These are phyloP conservation scores for Microtus pennsylvanicus DNA, from an alignment of 2,113 vertebrate genomes.

Conservation along the genomic window DNA sequence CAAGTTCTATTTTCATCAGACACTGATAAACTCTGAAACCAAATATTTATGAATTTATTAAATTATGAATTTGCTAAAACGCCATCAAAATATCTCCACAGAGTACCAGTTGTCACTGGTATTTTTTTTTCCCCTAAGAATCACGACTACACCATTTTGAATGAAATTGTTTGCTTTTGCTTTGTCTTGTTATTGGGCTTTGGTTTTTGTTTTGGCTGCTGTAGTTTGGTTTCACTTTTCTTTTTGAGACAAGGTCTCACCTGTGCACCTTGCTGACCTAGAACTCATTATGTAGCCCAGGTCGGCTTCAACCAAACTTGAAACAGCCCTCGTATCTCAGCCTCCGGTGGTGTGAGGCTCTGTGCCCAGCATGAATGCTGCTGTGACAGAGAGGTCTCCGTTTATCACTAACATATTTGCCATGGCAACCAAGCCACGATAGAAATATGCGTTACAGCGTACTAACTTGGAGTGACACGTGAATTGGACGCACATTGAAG, in stretches of 20 bases:
- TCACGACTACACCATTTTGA: constrained; percentile 54
- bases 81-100: constrained; percentile 52
- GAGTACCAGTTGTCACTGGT: constrained; percentile 59
- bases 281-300: not conserved
- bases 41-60: constrained; percentile 46
- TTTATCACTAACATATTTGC: constrained; percentile 54
- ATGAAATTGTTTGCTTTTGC: not conserved
- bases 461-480: constrained; percentile 54
- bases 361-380: not conserved
- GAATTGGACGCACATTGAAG: not conserved
- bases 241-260: not conserved
- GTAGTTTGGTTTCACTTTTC: not conserved
- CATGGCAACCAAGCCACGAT: constrained; percentile 39
- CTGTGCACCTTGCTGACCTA: not conserved
- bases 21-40: constrained; percentile 67
- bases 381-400: constrained; percentile 49
- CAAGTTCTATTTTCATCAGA: constrained; percentile 59
- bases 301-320: not conserved
- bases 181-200: not conserved
- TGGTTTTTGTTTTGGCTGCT: not conserved
- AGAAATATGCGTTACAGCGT: constrained; percentile 27
- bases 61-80: constrained; percentile 58
- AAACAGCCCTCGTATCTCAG: not conserved
- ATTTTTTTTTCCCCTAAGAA: constrained; percentile 32
- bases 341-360: not conserved